These are phyloP conservation scores for Drosophila simulans DNA, from an alignment of 1,140 invertebrate species.

Conservation along the genomic window DNA sequence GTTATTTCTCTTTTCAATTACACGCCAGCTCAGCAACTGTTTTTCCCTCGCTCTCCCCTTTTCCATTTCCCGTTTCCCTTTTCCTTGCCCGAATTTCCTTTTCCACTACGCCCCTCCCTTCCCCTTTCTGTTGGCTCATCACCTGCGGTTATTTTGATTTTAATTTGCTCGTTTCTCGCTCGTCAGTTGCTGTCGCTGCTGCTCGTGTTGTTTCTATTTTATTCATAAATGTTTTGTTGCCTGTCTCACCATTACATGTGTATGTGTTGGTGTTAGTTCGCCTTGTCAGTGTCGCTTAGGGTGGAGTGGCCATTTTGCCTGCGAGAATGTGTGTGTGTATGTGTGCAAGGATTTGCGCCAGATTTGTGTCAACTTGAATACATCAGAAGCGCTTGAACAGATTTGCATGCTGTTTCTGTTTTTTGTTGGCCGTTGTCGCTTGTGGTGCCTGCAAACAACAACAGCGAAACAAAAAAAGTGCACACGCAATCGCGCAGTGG, in stretches of 20 bases:
- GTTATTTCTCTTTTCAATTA: slow-evolving; percentile 74
- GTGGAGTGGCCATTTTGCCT: slow-evolving; percentile 51
- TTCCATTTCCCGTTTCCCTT: slow-evolving; percentile 23
- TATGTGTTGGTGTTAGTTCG: slow-evolving; percentile 26
- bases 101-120: background rate
- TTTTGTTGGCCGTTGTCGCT: slow-evolving; percentile 31
- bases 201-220: slow-evolving; percentile 63
- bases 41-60: slow-evolving; percentile 2
- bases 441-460: slow-evolving; percentile 57
- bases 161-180: slow-evolving; percentile 71
- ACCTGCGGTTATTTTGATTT: slow-evolving; percentile 73
- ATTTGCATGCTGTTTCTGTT: slow-evolving; percentile 70
- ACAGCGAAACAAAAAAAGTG: slow-evolving; percentile 40
- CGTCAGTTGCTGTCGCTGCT: slow-evolving; percentile 45
- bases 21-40: slow-evolving; percentile 48
- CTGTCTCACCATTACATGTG: slow-evolving; percentile 27
- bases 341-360: slow-evolving; percentile 77
- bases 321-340: slow-evolving; percentile 35
- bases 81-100: slow-evolving; percentile 1
- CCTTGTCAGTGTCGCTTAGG: slow-evolving; percentile 75
- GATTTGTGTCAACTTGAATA: slow-evolving; percentile 83
- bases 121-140: slow-evolving; percentile 21
- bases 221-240: slow-evolving; percentile 74
- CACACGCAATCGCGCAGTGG: slow-evolving; percentile 72
- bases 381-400: slow-evolving; percentile 79